Evolutionary conservation across 2,113 vertebrate genomes (phyloP), one percentile per base, ranked within the genome.

Genomic region (Bombycilla garrulus): DNA sequence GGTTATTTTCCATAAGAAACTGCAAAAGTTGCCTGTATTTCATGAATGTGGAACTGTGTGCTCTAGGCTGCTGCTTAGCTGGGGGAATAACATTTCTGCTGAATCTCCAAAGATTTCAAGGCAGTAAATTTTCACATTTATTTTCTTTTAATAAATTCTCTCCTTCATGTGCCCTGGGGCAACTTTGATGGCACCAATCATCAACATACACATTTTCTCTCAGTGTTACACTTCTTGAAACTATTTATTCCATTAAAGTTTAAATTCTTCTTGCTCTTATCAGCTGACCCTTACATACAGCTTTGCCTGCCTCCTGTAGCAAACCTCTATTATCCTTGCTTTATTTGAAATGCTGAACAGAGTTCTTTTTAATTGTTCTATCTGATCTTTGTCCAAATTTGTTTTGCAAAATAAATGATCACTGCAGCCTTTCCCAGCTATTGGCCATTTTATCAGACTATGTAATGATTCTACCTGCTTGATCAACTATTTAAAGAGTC

Each of bases 221-320:
- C 57, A 24, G 29, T 28, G 44, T 64, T 90, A 50, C 4, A 4
- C 33, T 84, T 86, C 56, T 33, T 70, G 60, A 95, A 84, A 35
- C 25, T 87, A 72, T 87, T 78, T 91, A 67, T 93, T 91, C 53
- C 47, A 24, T 56, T 65, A 56, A 1, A 69, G 28, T 51, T 87
- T 71, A 54, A 93, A 90, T 92, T 92, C 38, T 88, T 73, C 47
- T 57, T 93, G 56, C 57, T 64, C 40, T 93, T 95, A 93, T 38
- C 61, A 91, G 65, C 70, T 91, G 81, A 85, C 11, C 33, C 40
- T 58, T 70, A 21, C 22, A 60, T 10, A 40, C 16, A 28, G 45
- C 47, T 70, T 50, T 73, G 47, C 38, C 33, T 84, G 65, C 29
- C 78, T 87, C 61, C 66, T 85, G 12, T 3, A 48, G 84, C 57